Conservation (phyloP, 37 sponge, comb jelly and placozoan genomes). For the Aphrocallistes beatrix region DNA sequence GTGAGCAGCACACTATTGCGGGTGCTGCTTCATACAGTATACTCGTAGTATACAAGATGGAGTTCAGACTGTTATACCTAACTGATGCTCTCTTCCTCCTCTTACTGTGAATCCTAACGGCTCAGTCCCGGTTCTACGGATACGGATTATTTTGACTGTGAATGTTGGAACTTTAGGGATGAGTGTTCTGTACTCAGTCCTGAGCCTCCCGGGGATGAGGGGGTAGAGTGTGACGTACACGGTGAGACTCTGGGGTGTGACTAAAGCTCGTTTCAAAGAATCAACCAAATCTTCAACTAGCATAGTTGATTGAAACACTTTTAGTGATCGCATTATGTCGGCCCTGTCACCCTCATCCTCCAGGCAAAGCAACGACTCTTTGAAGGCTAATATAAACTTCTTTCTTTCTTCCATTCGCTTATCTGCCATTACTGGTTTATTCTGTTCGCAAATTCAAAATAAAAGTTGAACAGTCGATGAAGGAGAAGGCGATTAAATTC, state of each 20-base stretch:
- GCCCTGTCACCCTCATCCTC: neutral
- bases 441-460: no score
- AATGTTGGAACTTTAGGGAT: slow-evolving; percentile 4
- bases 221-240: neutral
- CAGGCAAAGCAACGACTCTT: slow-evolving; percentile 7
- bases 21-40: neutral
- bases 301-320: neutral
- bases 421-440: neutral
- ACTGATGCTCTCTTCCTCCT: slow-evolving; percentile 3
- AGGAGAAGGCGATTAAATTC: no score
- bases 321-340: slow-evolving; percentile 1
- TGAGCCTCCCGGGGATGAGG: neutral
- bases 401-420: neutral
- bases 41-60: neutral
- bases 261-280: neutral
- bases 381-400: neutral
- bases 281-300: neutral
- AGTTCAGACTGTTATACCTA: no score
- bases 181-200: neutral
- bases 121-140: neutral
- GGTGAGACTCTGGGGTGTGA: neutral
- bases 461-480: no score
- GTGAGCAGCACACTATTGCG: neutral
- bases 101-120: neutral
- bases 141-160: neutral